A percentile compares a stretch with the other conserved stretches of the same genome.
phyloP scores from a whole-genome alignment of 2,797 vertebrate genomes.

The Loriculus beryllinus region DNA sequence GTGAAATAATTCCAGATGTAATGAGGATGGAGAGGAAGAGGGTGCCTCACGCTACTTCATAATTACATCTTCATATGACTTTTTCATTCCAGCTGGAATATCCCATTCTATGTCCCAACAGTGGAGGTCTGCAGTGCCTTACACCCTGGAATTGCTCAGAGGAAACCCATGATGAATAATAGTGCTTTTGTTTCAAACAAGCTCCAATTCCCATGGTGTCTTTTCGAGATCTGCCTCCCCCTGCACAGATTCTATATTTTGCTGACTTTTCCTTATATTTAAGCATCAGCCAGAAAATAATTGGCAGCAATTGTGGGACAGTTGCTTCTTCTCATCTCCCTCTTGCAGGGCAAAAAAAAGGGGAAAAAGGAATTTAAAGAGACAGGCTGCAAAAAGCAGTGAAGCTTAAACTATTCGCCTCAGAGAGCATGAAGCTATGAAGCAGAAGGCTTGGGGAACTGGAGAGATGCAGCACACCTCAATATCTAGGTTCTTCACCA shows the following conservation, averaged over 20 bases:
- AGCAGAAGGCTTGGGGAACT: neutral
- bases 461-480: neutral
- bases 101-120: conserved; percentile 3
- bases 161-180: conserved; percentile 5
- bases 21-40: neutral
- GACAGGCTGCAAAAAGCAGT: neutral
- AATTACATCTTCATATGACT: neutral
- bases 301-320: conserved; percentile 49
- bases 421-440: neutral
- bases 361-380: neutral
- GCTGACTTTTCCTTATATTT: conserved; percentile 38
- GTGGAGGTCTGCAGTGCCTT: neutral
- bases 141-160: neutral
- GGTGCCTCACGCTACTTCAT: neutral
- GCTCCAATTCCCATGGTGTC: conserved; percentile 34
- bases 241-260: conserved; percentile 43
- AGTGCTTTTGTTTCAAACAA: conserved; percentile 14
- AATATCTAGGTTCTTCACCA: neutral
- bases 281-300: conserved; percentile 1
- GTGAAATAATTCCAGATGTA: conserved; percentile 41
- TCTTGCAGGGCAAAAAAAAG: neutral
- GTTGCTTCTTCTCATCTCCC: neutral
- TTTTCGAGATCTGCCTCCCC: neutral
- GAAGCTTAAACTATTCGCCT: neutral
- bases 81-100: neutral